These are phyloP conservation scores for Gymnocephalus cernua DNA, from an alignment of 2,113 vertebrate species.

Conservation along the genomic window DNA sequence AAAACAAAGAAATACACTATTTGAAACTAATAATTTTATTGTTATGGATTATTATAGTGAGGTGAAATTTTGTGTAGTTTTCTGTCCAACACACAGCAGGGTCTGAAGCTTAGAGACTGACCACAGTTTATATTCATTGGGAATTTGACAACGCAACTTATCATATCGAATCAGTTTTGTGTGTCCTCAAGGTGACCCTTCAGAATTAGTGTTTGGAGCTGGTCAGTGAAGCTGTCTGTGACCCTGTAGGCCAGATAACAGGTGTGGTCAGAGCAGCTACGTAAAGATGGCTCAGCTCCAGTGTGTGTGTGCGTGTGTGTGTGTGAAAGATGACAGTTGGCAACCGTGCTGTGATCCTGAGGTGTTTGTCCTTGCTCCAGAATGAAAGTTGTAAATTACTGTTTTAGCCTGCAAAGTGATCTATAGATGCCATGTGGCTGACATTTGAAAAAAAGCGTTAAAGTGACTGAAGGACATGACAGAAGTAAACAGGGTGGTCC, in stretches of 20 bases:
- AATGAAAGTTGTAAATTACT: constrained; percentile 54
- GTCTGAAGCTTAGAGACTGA: background rate
- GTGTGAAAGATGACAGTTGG: constrained; percentile 47
- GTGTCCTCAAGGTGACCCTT: background rate
- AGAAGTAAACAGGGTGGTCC: background rate
- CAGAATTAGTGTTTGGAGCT: background rate
- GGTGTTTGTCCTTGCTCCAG: constrained; percentile 52
- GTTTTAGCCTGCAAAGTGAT: constrained; percentile 50
- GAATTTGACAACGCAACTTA: background rate
- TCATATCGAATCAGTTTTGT: background rate
- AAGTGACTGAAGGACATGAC: constrained; percentile 1
- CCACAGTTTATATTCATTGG: constrained; percentile 4
- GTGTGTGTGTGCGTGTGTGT: background rate
- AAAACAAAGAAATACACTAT: too few species aligned
- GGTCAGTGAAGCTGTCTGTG: background rate
- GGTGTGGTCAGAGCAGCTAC: constrained; percentile 48
- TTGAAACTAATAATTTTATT: background rate
- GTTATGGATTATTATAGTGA: background rate
- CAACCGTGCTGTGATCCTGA: constrained; percentile 29
- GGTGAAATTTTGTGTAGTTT: background rate
- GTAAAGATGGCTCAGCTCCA: background rate
- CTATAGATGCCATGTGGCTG: constrained; percentile 7
- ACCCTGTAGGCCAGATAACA: constrained; percentile 24
- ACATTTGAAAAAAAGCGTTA: constrained; percentile 41
- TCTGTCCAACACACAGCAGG: background rate